Percentiles rank a stretch among this genome's conserved stretches.
Evolutionary conservation across 2,888 invertebrate genomes (phyloP).

Genomic region (Hemithea aestivaria): DNA sequence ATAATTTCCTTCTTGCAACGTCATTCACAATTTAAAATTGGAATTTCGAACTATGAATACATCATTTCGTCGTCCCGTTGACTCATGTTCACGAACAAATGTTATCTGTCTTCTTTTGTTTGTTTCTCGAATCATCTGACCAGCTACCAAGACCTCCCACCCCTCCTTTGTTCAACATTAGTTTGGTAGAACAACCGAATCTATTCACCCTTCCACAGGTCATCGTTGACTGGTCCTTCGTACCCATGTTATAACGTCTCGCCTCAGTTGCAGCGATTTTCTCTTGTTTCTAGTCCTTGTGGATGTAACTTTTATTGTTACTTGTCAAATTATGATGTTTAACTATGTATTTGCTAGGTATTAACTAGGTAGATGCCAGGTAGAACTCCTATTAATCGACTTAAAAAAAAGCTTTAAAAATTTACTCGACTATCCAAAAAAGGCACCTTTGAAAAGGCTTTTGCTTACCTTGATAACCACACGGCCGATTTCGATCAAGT

Average conservation of each 20-base stretch:
- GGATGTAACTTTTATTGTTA: constrained; percentile 7
- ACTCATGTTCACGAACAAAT: constrained; percentile 71
- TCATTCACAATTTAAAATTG: constrained; percentile 14
- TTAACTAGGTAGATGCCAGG: no score
- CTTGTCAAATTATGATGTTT: no score
- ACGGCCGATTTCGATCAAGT: no score
- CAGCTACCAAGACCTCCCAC: constrained; percentile 36
- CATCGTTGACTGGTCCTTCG: constrained; percentile 40
- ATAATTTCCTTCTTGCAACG: constrained; percentile 7
- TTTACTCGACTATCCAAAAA: no score
- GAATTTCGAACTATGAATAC: constrained; percentile 35
- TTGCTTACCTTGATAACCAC: no score
- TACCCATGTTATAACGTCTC: constrained; percentile 49
- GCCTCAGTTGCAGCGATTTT: constrained; percentile 41
- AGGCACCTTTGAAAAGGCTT: no score
- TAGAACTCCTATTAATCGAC: no score
- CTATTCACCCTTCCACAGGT: constrained; percentile 28
- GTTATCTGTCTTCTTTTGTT: constrained; percentile 75
- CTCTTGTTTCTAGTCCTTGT: constrained; percentile 33
- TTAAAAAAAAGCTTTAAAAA: no score
- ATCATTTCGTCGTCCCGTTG: constrained; percentile 50
- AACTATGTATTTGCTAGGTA: no score
- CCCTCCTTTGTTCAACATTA: constrained; percentile 17
- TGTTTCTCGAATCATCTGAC: constrained; percentile 64
- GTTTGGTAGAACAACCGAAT: constrained; percentile 15